These are phyloP conservation scores for Acanthaster planci DNA, from an alignment of 35 echinoderm and acorn worm species.

Conservation along the genomic window DNA sequence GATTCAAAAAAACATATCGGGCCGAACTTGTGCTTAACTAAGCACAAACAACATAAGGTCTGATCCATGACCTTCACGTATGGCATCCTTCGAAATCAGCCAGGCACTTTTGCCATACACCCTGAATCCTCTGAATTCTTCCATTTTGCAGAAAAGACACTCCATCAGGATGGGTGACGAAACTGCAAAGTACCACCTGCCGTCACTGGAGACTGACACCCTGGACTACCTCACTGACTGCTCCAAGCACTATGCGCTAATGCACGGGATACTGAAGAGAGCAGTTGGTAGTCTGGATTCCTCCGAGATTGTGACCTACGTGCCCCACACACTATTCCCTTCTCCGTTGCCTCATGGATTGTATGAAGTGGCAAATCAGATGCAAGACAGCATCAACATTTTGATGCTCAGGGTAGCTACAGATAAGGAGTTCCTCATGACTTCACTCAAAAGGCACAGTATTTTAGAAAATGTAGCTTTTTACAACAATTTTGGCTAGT, in stretches of 20 bases:
- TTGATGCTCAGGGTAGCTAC: conserved; percentile 63
- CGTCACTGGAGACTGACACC: neutral
- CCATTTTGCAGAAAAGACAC: no score
- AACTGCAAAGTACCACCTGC: neutral
- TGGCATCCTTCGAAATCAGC: no score
- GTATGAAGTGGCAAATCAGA: conserved; percentile 49
- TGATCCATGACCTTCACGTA: no score
- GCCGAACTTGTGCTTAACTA: no score
- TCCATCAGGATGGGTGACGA: neutral
- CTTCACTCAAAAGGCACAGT: conserved; percentile 62
- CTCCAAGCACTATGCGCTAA: conserved; percentile 67
- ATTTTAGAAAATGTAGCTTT: neutral
- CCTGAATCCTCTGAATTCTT: no score
- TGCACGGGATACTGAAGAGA: conserved; percentile 67
- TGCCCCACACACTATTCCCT: conserved; percentile 71
- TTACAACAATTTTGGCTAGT: neutral
- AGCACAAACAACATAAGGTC: no score
- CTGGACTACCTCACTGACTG: conserved; percentile 40
- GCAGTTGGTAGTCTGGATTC: conserved; percentile 28
- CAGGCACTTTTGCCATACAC: no score
- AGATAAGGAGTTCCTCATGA: conserved; percentile 71
- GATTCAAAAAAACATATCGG: no score
- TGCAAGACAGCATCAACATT: conserved; percentile 63
- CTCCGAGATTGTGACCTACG: conserved; percentile 57
- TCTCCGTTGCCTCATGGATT: conserved; percentile 61